Conservation (phyloP, 2,888 invertebrate species). For the Spilarctia lutea region DNA sequence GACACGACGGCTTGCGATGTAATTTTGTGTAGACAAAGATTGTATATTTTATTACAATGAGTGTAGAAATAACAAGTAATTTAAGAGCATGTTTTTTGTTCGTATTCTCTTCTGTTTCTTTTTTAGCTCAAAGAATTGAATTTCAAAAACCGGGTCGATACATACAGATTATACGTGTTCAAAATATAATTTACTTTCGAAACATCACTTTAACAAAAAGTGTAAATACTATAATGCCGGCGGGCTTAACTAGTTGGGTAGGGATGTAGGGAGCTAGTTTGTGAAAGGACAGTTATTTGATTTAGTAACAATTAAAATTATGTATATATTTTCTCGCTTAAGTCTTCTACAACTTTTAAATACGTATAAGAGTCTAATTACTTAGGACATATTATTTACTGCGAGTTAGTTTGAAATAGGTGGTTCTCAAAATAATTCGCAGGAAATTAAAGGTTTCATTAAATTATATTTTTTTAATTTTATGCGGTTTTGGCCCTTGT, state of each 20-base stretch:
- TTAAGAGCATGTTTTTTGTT: conserved; percentile 66
- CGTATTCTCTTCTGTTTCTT: conserved; percentile 46
- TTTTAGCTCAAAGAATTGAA: conserved; percentile 37
- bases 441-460: neutral
- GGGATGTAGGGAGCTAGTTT: neutral
- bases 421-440: too few relatives aligned
- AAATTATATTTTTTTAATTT: too few relatives aligned
- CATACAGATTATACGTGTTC: neutral
- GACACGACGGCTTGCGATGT: conserved; percentile 77
- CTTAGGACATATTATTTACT: neutral
- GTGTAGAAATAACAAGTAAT: conserved; percentile 49
- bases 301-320: neutral
- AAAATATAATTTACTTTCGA: neutral
- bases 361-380: neutral
- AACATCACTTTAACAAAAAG: too few relatives aligned
- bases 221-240: neutral
- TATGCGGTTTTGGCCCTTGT: too few relatives aligned
- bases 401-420: neutral
- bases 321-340: neutral
- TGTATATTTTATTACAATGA: conserved; percentile 48
- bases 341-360: neutral
- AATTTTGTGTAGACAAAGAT: conserved; percentile 65
- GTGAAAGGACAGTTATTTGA: neutral
- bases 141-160: neutral
- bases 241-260: neutral